Evolutionary conservation across 2,888 invertebrate species (phyloP).

Genomic region (Lutraria lutraria): DNA sequence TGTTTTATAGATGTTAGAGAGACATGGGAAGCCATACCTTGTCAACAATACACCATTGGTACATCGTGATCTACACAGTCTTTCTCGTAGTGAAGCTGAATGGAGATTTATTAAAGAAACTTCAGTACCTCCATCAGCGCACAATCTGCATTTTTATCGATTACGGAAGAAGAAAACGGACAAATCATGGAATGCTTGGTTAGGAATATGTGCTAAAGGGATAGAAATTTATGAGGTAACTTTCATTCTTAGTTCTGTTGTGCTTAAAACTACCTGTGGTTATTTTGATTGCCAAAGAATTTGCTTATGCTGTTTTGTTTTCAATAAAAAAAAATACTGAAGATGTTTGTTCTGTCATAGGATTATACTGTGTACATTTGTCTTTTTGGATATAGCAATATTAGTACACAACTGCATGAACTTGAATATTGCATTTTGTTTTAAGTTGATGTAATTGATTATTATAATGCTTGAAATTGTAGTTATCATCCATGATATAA

Average conservation of each 20-base stretch:
- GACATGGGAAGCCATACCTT: conserved; percentile 88
- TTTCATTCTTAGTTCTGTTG: neutral
- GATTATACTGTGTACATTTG: neutral
- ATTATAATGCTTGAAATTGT: too few species aligned
- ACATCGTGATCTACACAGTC: conserved; percentile 93
- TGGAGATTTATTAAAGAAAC: conserved; percentile 96
- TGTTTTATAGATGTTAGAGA: conserved; percentile 87
- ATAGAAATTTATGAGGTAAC: conserved; percentile 93
- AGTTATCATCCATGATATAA: too few species aligned
- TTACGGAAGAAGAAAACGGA: conserved; percentile 89
- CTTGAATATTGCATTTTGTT: too few species aligned
- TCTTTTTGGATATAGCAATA: neutral
- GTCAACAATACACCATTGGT: conserved; percentile 90
- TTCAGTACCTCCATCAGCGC: conserved; percentile 92
- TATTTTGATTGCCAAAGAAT: too few species aligned
- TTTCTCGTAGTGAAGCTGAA: conserved; percentile 94
- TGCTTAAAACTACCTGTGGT: too few species aligned
- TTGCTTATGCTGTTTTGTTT: too few species aligned
- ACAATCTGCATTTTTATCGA: conserved; percentile 95
- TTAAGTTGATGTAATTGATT: too few species aligned
- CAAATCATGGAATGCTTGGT: conserved; percentile 90
- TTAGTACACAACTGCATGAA: too few species aligned
- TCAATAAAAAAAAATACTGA: too few species aligned
- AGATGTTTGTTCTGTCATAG: too few species aligned
- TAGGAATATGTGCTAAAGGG: conserved; percentile 96